phyloP scores from a whole-genome alignment of 1,140 invertebrate species.

The Aphis craccivora region DNA sequence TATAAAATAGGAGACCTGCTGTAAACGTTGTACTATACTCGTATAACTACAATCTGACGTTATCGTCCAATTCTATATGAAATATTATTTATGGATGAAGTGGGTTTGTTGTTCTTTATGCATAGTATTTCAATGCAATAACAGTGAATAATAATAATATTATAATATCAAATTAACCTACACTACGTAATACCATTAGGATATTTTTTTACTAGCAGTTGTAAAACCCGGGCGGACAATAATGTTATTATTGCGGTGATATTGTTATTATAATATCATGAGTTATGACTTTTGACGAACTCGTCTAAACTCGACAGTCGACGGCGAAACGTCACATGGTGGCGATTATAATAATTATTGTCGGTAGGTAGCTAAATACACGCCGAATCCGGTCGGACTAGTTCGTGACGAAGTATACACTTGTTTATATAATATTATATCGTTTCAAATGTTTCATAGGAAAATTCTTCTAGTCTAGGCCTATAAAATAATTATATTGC shows the following conservation, averaged over 20 bases:
- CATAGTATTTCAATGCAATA: neutral
- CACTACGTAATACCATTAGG: neutral
- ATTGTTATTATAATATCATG: neutral
- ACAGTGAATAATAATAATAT: conserved; percentile 8
- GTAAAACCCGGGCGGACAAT: neutral
- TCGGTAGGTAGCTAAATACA: neutral
- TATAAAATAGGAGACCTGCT: neutral
- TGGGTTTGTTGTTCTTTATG: neutral
- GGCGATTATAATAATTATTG: neutral
- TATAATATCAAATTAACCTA: neutral
- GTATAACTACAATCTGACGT: neutral
- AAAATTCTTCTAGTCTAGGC: neutral
- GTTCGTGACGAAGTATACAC: neutral
- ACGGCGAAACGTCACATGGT: neutral
- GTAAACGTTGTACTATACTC: neutral
- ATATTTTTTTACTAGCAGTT: neutral
- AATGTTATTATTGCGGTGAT: conserved; percentile 15
- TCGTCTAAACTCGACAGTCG: neutral
- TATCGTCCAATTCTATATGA: neutral
- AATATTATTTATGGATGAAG: neutral
- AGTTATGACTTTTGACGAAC: neutral
- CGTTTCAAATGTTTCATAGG: neutral
- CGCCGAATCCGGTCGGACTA: neutral
- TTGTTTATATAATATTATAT: neutral
- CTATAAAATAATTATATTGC: neutral